A percentile compares a stretch with the other conserved stretches of the same genome.
Evolutionary conservation across 2,113 vertebrate genomes (phyloP).

Genomic region (Nymphicus hollandicus): DNA sequence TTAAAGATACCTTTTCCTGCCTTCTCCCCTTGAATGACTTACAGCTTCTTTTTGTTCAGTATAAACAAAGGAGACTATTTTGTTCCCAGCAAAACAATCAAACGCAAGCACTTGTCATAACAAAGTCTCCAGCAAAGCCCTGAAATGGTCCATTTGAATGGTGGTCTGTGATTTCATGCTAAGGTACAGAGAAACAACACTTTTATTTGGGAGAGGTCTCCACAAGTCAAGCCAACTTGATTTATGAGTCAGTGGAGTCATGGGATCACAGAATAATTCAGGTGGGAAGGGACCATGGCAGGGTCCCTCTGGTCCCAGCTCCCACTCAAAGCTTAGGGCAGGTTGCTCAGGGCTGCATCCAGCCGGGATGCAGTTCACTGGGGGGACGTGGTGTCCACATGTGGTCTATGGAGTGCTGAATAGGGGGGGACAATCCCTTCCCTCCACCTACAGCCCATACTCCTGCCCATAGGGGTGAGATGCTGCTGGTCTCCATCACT

Average conservation of each 20-base stretch:
- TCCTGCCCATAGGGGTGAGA: background rate
- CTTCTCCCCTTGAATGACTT: background rate
- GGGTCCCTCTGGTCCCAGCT: background rate
- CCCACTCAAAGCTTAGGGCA: background rate
- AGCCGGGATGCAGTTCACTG: rapidly evolving
- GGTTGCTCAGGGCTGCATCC: rapidly evolving
- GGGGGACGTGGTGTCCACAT: rapidly evolving
- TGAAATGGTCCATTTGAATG: background rate
- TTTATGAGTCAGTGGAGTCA: background rate
- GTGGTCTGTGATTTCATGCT: background rate
- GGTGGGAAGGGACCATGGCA: rapidly evolving
- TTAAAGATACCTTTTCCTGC: background rate
- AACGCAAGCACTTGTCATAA: background rate
- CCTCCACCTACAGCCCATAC: rapidly evolving
- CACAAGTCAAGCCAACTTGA: background rate
- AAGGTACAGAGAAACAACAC: background rate
- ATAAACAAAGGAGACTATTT: background rate
- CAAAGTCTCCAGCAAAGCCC: background rate
- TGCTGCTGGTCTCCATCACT: background rate
- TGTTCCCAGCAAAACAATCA: background rate
- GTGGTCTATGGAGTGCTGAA: rapidly evolving
- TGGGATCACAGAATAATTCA: background rate
- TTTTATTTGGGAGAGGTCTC: background rate
- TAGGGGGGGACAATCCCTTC: background rate
- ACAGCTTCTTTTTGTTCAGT: background rate